Base-by-base conservation (phyloP, 1,140 invertebrate genomes). In the Archivesica marissinica region DNA sequence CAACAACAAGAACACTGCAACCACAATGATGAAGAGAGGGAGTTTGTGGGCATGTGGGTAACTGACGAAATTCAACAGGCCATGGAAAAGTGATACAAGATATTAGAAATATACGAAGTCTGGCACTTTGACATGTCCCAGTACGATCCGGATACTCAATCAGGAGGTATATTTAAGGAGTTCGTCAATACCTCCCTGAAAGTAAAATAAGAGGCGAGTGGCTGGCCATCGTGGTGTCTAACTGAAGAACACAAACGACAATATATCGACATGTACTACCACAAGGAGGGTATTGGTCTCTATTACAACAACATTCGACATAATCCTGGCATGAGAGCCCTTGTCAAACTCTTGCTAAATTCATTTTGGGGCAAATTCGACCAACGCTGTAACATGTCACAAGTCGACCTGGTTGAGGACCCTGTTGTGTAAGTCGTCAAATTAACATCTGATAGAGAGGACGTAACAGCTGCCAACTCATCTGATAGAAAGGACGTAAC, bases 241-340 rank as follows among this genome's bases (percentile, higher is more conserved):
- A 87, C 84, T 9, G 88, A 84, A 41, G 66, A 74, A 52, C 72
- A 86, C 39, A 50, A 33, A 23, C 11, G 7, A 11, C 7, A 30
- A 89, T 94, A 93, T 61, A 88, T 94, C 9, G 13, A 64, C 33
- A 38, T 91, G 9, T 94, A 93, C 87, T 35, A 87, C 0, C 35
- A 89, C 41, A 80, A 85, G 20, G 91, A 95, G 88, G 92, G 91
- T 39, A 87, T 95, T 38, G 33, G 61, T 20, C 75, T 95, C 23
- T 90, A 94, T 30, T 54, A 33, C 7, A 61, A 89, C 23, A 91
- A 91, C 64, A 93, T 94, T 61, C 68, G 50, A 28, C 86, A 90
- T 77, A 94, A 95, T 81, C 87, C 89, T 0, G 93, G 91, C 17
- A 33, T 89, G 38, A 20, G 90, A 44, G 44, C 56, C 47, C 54